Conservation (phyloP, 1,140 invertebrate genomes). For the Brachystomella parvula region DNA sequence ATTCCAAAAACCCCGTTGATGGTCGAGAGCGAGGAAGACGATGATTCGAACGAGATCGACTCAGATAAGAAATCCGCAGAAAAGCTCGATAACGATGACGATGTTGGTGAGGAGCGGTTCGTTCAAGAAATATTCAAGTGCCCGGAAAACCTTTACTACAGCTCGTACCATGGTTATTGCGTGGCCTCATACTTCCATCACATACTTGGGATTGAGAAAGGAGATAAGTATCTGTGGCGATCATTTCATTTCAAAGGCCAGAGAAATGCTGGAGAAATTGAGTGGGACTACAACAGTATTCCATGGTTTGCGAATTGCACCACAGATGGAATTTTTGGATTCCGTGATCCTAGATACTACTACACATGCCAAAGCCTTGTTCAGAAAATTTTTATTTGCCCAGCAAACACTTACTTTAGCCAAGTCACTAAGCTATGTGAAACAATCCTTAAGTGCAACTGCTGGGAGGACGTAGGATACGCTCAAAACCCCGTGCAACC, state of each 20-base stretch:
- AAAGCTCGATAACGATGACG: neutral
- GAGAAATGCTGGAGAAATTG: neutral
- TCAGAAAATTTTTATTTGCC: conserved; percentile 24
- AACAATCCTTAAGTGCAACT: conserved; percentile 23
- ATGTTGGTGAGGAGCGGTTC: conserved; percentile 22
- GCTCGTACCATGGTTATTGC: conserved; percentile 26
- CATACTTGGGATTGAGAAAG: conserved; percentile 8
- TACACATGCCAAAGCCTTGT: conserved; percentile 1
- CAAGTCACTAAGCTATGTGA: conserved; percentile 5
- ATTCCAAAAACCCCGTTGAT: conserved; percentile 8
- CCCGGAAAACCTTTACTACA: conserved; percentile 28
- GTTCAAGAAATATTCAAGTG: conserved; percentile 22
- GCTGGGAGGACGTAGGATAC: conserved; percentile 30
- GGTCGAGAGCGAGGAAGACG: conserved; percentile 8
- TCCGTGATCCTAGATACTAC: conserved; percentile 33
- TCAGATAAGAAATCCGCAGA: conserved; percentile 14
- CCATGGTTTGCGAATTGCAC: conserved; percentile 25
- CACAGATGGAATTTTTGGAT: conserved; percentile 18
- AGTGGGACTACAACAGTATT: neutral
- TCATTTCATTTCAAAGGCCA: neutral
- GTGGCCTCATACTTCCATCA: conserved; percentile 29
- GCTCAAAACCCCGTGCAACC: conserved; percentile 13
- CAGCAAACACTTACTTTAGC: conserved; percentile 33
- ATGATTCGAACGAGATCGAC: neutral
- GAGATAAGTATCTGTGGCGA: conserved; percentile 30